These are phyloP conservation scores for Lonchura striata DNA, from an alignment of 2,113 vertebrate species.

Conservation along the genomic window DNA sequence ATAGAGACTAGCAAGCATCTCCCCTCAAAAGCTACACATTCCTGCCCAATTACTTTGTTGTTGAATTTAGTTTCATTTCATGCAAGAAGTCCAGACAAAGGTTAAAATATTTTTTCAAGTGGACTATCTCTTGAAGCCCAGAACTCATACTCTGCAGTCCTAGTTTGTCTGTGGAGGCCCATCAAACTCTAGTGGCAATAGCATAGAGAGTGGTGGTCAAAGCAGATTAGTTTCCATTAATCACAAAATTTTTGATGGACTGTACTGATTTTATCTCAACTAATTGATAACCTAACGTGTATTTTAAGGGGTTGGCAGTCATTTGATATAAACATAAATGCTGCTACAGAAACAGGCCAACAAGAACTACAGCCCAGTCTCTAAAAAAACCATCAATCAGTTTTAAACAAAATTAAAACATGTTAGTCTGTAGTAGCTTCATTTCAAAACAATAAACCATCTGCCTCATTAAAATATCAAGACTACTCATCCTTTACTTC, in stretches of 20 bases:
- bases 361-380: neutral
- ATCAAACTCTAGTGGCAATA: neutral
- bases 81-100: neutral
- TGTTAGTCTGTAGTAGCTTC: neutral
- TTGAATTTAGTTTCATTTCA: neutral
- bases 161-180: neutral
- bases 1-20: neutral
- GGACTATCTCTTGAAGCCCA: neutral
- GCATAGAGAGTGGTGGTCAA: neutral
- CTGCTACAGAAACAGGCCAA: neutral
- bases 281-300: neutral
- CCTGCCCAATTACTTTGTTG: neutral
- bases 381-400: neutral
- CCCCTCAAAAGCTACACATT: neutral
- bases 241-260: neutral
- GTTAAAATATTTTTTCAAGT: neutral
- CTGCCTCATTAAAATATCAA: constrained; percentile 47
- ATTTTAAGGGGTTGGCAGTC: neutral
- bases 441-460: constrained; percentile 40
- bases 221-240: neutral
- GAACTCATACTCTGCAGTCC: neutral
- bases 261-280: neutral
- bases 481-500: constrained; percentile 18
- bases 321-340: neutral
- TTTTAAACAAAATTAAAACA: neutral